Evolutionary conservation across 2,797 vertebrate genomes (phyloP).

Genomic region (Echiichthys vipera): DNA sequence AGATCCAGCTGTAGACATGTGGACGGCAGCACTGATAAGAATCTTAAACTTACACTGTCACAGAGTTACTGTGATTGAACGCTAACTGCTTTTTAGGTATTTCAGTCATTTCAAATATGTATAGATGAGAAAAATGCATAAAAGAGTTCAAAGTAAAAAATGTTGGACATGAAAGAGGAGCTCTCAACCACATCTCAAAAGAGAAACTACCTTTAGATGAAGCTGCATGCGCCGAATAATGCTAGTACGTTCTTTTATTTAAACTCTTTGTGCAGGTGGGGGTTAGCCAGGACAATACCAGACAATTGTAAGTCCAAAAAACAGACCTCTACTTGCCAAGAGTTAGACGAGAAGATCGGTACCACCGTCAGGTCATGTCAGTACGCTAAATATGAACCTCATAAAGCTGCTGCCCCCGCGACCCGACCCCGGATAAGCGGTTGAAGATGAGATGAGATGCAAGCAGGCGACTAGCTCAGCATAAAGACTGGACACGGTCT

Average conservation of each 20-base stretch:
- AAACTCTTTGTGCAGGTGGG: background rate
- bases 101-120: background rate
- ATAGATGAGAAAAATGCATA: background rate
- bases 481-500: background rate
- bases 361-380: background rate
- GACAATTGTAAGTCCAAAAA: background rate
- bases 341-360: background rate
- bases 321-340: background rate
- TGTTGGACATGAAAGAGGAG: no score
- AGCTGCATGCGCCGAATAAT: background rate
- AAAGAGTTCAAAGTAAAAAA: background rate
- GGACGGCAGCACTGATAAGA: background rate
- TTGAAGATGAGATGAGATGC: no score
- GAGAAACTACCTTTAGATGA: no score
- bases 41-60: background rate
- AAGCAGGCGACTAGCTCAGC: background rate
- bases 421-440: no score
- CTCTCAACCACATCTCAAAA: background rate
- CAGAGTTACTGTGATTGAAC: background rate
- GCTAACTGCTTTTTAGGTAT: background rate
- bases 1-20: background rate
- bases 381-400: background rate
- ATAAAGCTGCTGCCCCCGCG: no score
- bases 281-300: background rate
- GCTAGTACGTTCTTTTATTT: background rate